Evolutionary conservation across 1,140 invertebrate species (phyloP).

Genomic region (Zaprionus kolodkinae): DNA sequence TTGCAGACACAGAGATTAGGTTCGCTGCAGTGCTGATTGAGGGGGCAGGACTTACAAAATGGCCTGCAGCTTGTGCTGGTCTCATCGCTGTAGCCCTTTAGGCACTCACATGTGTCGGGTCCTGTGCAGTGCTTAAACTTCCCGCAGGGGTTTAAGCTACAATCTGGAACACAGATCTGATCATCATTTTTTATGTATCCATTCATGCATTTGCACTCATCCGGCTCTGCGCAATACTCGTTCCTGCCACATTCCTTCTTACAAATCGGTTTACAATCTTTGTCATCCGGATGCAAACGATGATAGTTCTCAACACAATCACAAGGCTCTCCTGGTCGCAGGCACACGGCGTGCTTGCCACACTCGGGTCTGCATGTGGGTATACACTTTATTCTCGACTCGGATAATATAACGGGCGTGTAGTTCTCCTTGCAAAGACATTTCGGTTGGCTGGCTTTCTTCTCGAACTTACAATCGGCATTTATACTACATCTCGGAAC

Average conservation of each 20-base stretch:
- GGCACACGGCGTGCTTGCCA: slow-evolving; percentile 1
- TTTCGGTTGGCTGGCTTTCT: background rate
- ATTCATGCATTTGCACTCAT: background rate
- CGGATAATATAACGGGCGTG: background rate
- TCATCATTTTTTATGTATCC: background rate
- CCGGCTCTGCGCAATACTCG: background rate
- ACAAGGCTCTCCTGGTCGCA: background rate
- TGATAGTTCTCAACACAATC: background rate
- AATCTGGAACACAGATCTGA: slow-evolving; percentile 1
- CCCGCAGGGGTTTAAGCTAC: background rate
- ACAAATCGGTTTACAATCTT: slow-evolving; percentile 58
- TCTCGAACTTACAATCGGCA: slow-evolving; percentile 5
- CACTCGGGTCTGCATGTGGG: slow-evolving; percentile 4
- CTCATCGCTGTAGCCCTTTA: background rate
- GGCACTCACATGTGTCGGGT: slow-evolving; percentile 13
- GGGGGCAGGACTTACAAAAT: slow-evolving; percentile 2
- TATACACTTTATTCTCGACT: background rate
- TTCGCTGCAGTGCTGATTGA: background rate
- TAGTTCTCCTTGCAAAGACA: slow-evolving; percentile 10
- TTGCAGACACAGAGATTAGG: slow-evolving; percentile 10
- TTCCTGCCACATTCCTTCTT: background rate
- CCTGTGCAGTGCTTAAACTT: background rate
- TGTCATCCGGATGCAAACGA: background rate
- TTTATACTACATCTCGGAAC: background rate
- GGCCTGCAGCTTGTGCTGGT: background rate